Base-by-base conservation (phyloP, 2,113 vertebrate species). In the Heterochromis multidens region DNA sequence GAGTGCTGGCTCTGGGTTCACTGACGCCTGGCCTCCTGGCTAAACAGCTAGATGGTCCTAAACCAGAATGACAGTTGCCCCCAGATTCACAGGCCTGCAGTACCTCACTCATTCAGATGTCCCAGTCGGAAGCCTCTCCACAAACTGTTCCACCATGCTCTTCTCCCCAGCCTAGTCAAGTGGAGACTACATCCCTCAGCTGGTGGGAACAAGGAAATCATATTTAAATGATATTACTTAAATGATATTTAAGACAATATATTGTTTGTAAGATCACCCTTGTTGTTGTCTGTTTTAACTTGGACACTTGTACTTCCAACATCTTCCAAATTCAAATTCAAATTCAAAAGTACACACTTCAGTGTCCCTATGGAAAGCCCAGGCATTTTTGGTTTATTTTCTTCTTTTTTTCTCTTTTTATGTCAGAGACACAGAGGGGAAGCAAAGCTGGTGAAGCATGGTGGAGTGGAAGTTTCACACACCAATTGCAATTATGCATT, bases 401-500 rank as follows among this genome's bases (percentile, higher is more conserved):
- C 33, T 58, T n/a, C n/a, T n/a, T n/a, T n/a, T 21, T 61, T 61
- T 61, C 59, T 61, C 21, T 54, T 58, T 33, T 78, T 25, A 27
- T 70, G n/a, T n/a, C 54, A 67, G 25, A 23, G 29, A 78, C 5
- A 59, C 63, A 62, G 33, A 74, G 35, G 23, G n/a, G 43, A 58
- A 29, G 43, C 7, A 2, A 25, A 82, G 43, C 61, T n/a, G 52
- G 16, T 43, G 57, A 37, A 85, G 80, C 83, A 54, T 61, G n/a
- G 29, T 70, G 54, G 58, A 83, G 77, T 29, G 58, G 37, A 77
- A 35, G 63, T 80, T 84, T 88, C 76, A 82, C 65, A 79, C 81
- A 54, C 40, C 67, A 52, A 25, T 74, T 33, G 78, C 67, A 90
- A 87, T 86, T 92, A 90, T 88, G 70, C 82, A 40, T 80, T 78